These are phyloP conservation scores for Gastrophysa polygoni DNA, from an alignment of 2,888 invertebrate genomes.

Conservation along the genomic window DNA sequence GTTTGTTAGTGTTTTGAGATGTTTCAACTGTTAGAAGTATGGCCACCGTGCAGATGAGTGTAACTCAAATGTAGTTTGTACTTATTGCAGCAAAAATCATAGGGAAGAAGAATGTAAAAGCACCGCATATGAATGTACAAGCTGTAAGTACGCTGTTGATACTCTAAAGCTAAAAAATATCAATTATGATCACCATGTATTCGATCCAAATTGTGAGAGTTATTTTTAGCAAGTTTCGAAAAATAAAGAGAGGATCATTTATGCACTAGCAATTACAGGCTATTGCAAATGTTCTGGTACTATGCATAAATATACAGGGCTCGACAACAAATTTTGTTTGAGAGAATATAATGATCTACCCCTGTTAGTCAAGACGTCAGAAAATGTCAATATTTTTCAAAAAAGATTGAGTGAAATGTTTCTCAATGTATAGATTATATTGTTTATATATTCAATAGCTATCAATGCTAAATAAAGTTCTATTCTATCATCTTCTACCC, in stretches of 20 bases:
- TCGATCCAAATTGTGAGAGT: background rate
- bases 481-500: too few species aligned
- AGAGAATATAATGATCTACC: too few species aligned
- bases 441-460: too few species aligned
- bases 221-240: background rate
- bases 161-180: background rate
- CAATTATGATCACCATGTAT: background rate
- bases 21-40: slow-evolving; percentile 1
- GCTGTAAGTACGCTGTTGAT: background rate
- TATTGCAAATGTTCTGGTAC: too few species aligned
- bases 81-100: background rate
- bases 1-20: slow-evolving; percentile 2
- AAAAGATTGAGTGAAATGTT: too few species aligned
- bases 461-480: too few species aligned
- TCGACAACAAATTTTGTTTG: too few species aligned
- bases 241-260: background rate
- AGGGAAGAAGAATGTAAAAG: background rate
- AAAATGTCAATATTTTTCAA: too few species aligned
- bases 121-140: background rate
- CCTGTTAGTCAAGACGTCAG: too few species aligned
- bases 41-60: background rate
- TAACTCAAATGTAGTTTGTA: background rate
- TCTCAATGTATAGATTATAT: too few species aligned
- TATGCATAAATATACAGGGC: background rate
- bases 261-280: background rate